Base-by-base conservation (phyloP, 2,888 invertebrate species). In the Seira sanloemensis region DNA sequence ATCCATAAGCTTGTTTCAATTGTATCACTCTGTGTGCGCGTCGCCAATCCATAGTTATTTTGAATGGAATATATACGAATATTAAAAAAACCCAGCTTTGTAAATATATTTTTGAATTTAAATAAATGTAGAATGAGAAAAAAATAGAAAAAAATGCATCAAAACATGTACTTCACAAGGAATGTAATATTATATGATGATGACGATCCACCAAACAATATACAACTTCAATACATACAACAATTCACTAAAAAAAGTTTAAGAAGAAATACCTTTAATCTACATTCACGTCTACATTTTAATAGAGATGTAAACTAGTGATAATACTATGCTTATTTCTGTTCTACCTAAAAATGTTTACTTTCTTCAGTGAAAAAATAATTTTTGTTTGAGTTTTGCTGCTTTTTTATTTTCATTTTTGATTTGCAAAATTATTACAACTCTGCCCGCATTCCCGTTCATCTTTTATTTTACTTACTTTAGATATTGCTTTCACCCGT, bases 301-400 rank as follows among this genome's bases (percentile, higher is more conserved):
- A 46, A 71, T 46, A 26, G 0, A 24, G 5, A 18, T 26, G 62
- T 73, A 58, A 58, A 75, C 72, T 84, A 84, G 84, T 84, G 84
- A 84, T 84, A 84, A 84, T 84, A 84, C 79, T 84, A 84, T 84
- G 84, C 79, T 84, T 84, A 84, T 65, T 72, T 19, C 65, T 65
- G 73, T 69, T 50, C 73, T 65, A 68, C 27, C 71, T 69, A 77
- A 83, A 84, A 72, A 77, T 84, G 84, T 84, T 79, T 79, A 84
- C 79, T 84, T 79, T 79, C 73, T 58, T 84, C 21, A 19, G 77
- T 84, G 78, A 74, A 84, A 81, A 77, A 71, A 68, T 68, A 24
- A 71, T 76, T 78, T 76, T 66, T n/a, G 46, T 68, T 65, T 84
- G 62, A 50, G 50, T 50, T 78, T 66, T 80, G 54, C 16, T 27